These are phyloP conservation scores for Orthonyx spaldingii DNA, from an alignment of 2,113 vertebrate species.

Conservation along the genomic window DNA sequence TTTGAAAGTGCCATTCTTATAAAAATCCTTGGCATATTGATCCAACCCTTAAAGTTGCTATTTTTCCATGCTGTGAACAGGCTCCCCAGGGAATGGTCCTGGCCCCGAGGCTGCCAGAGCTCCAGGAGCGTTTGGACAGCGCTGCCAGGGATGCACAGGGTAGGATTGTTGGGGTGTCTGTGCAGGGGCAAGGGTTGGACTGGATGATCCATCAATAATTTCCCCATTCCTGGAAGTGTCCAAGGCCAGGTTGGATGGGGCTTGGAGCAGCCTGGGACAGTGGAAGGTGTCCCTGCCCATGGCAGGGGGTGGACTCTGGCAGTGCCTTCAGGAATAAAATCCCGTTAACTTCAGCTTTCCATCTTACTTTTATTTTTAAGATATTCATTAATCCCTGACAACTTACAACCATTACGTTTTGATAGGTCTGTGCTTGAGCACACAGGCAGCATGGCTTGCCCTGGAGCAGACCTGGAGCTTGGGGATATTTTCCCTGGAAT, in stretches of 20 bases:
- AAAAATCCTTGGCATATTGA: not conserved
- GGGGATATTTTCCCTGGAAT: not conserved
- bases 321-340: not conserved
- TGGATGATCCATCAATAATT: not conserved
- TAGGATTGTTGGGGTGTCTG: not conserved
- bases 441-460: not conserved
- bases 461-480: not conserved
- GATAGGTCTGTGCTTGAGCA: not conserved
- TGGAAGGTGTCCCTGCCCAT: not conserved
- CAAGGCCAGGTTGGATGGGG: not conserved
- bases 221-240: not conserved
- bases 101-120: not conserved
- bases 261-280: not conserved
- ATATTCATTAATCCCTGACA: not conserved
- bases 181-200: too few species aligned
- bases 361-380: not conserved
- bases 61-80: not conserved
- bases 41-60: not conserved
- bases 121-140: rapidly evolving
- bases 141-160: not conserved
- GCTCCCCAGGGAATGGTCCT: not conserved
- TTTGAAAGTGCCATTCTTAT: not conserved
- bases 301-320: not conserved
- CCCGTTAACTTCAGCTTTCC: not conserved
- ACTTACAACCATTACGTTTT: not conserved